Conservation (phyloP, 2,888 invertebrate species). For the Ophion slaviceki region DNA sequence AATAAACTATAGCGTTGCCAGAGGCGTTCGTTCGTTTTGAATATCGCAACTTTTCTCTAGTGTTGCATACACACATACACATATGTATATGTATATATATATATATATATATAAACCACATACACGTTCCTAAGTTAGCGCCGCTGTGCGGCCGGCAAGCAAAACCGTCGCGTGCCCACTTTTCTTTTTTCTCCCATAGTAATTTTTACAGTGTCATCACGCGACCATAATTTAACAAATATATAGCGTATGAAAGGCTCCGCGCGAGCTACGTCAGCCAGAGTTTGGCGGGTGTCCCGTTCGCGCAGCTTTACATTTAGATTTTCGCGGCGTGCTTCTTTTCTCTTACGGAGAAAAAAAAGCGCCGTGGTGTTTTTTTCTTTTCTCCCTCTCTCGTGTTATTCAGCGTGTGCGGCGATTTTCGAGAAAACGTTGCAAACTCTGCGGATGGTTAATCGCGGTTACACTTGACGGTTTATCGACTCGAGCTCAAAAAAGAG, state of each 20-base stretch:
- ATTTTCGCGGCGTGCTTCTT: constrained; percentile 5
- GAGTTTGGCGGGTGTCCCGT: constrained; percentile 34
- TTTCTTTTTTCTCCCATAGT: constrained; percentile 59
- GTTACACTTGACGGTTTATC: background rate
- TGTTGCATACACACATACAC: background rate
- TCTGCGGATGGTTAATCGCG: background rate
- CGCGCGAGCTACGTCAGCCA: background rate
- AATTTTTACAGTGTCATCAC: constrained; percentile 70
- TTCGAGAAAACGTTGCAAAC: constrained; percentile 11
- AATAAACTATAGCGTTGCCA: too few relatives aligned
- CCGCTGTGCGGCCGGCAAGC: constrained; percentile 48
- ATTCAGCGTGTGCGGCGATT: background rate
- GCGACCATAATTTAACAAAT: constrained; percentile 71
- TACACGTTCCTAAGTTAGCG: constrained; percentile 49
- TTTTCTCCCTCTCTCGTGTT: constrained; percentile 5
- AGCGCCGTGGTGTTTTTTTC: background rate
- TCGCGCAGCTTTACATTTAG: constrained; percentile 18
- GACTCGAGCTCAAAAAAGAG: background rate
- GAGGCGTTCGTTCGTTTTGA: too few relatives aligned
- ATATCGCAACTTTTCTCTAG: too few relatives aligned
- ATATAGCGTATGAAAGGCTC: constrained; percentile 57
- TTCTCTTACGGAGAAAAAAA: background rate
- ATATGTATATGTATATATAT: background rate
- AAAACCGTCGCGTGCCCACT: constrained; percentile 66
- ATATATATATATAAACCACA: background rate